phyloP scores from a whole-genome alignment of 2,113 vertebrate species.

The Gasterosteus aculeatus region DNA sequence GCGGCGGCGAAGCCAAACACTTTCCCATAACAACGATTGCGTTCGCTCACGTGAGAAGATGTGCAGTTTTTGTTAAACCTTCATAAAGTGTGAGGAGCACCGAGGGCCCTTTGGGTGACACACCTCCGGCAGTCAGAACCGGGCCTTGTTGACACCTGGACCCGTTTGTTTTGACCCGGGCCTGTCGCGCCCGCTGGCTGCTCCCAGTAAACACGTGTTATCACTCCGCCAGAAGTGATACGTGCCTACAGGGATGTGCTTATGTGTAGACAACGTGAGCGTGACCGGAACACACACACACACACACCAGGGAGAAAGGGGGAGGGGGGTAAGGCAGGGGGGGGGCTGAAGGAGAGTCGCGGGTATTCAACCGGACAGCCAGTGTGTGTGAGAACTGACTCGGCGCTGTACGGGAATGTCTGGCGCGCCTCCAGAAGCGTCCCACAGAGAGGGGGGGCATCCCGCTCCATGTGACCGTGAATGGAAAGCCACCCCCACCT shows the following conservation, averaged over 20 bases:
- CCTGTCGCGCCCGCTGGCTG: conserved; percentile 56
- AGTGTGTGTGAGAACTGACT: conserved; percentile 40
- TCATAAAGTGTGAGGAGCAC: background rate
- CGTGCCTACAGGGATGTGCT: conserved; percentile 46
- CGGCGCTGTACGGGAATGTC: conserved; percentile 60
- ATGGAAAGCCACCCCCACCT: conserved; percentile 65
- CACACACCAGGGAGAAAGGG: background rate
- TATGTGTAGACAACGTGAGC: conserved; percentile 41
- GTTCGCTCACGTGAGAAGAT: conserved; percentile 17
- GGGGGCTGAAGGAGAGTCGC: conserved; percentile 11
- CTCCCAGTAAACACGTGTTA: conserved; percentile 54
- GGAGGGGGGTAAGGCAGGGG: conserved; percentile 14
- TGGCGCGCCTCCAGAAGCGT: conserved; percentile 69
- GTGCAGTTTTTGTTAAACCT: conserved; percentile 36
- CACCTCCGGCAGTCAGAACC: conserved; percentile 28
- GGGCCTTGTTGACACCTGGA: conserved; percentile 51
- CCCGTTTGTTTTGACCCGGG: conserved; percentile 58
- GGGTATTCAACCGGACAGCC: conserved; percentile 35
- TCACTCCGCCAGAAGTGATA: conserved; percentile 46
- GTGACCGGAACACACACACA: conserved; percentile 34
- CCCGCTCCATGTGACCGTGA: conserved; percentile 73
- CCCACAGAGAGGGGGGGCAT: conserved; percentile 68
- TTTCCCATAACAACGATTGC: conserved; percentile 30
- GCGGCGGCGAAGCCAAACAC: conserved; percentile 38
- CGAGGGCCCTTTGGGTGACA: conserved; percentile 10